phyloP scores from a whole-genome alignment of 2,113 vertebrate genomes.

The Anguilla japonica region DNA sequence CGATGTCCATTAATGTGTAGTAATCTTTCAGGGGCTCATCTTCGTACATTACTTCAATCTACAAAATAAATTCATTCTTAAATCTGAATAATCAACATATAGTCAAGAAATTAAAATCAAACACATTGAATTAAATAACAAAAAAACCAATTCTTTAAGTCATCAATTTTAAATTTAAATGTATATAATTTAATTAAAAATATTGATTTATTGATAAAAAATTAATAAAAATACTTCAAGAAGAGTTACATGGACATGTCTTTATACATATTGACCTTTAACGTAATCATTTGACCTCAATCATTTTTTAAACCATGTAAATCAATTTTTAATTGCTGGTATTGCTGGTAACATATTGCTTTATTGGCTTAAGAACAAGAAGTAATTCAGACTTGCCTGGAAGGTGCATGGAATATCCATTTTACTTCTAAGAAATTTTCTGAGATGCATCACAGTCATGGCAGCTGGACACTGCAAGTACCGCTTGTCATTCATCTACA shows the following conservation, averaged over 20 bases:
- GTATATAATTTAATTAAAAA: neutral
- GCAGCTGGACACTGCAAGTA: slow-evolving; percentile 97
- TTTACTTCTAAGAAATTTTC: slow-evolving; percentile 97
- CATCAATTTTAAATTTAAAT: neutral
- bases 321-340: neutral
- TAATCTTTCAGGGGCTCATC: slow-evolving; percentile 98
- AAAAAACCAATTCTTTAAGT: neutral
- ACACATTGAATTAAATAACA: neutral
- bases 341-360: neutral
- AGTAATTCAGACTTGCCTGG: slow-evolving; percentile 73
- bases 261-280: neutral
- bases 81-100: neutral
- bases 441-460: slow-evolving; percentile 98
- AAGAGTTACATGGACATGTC: neutral
- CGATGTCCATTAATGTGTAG: slow-evolving; percentile 99
- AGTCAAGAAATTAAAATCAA: neutral
- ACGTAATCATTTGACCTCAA: too few relatives aligned
- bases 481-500: slow-evolving; percentile 91
- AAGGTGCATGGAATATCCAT: slow-evolving; percentile 97
- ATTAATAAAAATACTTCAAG: neutral
- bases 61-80: slow-evolving; percentile 6
- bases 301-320: neutral
- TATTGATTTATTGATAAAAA: neutral
- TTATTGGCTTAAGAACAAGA: neutral
- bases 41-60: slow-evolving; percentile 99